Evolutionary conservation across 2,113 vertebrate genomes (phyloP).

Genomic region (Micromys minutus): DNA sequence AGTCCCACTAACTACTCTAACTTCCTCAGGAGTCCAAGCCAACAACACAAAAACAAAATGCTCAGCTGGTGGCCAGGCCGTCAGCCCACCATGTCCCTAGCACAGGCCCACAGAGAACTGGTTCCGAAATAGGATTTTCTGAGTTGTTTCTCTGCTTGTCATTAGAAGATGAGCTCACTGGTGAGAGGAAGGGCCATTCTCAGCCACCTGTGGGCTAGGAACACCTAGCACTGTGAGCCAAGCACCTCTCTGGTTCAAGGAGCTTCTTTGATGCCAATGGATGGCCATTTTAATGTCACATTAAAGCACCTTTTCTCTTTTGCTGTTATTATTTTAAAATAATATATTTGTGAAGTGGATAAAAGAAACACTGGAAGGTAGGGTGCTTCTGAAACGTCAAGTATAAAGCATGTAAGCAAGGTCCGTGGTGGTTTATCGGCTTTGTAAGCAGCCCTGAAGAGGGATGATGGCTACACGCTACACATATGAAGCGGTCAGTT

Average conservation of each 20-base stretch:
- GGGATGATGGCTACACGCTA: slow-evolving; percentile 54
- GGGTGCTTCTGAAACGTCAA: slow-evolving; percentile 83
- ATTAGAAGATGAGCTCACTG: not conserved
- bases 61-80: not conserved
- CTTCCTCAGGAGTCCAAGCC: not conserved
- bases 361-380: slow-evolving; percentile 87
- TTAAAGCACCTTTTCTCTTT: slow-evolving; percentile 84
- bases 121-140: not conserved
- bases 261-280: slow-evolving; percentile 73
- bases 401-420: slow-evolving; percentile 60
- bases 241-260: slow-evolving; percentile 38
- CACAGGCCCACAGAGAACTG: not conserved
- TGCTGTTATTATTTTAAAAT: slow-evolving; percentile 77
- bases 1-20: not conserved
- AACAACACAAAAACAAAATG: not conserved
- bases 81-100: not conserved
- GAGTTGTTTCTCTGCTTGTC: not conserved
- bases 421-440: slow-evolving; percentile 69
- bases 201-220: not conserved
- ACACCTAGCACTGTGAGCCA: slow-evolving; percentile 20
- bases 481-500: slow-evolving; percentile 66
- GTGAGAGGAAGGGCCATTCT: not conserved
- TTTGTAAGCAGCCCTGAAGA: slow-evolving; percentile 79
- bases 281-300: slow-evolving; percentile 73
- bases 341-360: slow-evolving; percentile 86